A percentile compares a stretch with the other conserved stretches of the same genome.
These are phyloP conservation scores for Cricetomys ansorgei DNA, from an alignment of 2,113 vertebrate genomes.

Conservation along the genomic window DNA sequence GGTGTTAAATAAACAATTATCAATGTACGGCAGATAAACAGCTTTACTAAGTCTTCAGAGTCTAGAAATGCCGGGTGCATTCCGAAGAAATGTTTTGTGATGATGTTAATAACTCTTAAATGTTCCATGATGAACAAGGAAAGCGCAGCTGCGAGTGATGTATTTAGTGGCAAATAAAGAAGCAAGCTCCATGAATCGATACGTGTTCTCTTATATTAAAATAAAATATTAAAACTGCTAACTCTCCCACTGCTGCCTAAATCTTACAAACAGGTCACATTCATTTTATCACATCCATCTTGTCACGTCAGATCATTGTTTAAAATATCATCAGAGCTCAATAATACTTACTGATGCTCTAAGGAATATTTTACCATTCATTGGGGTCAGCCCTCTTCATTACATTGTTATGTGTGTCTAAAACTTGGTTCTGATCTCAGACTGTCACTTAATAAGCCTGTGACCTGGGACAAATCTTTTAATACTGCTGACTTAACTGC, in stretches of 20 bases:
- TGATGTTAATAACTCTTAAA: not conserved
- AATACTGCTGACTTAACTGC: constrained; percentile 29
- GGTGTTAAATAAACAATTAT: not conserved
- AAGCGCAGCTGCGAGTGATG: not conserved
- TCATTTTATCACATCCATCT: not conserved
- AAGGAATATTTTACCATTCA: constrained; percentile 40
- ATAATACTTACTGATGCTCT: not conserved
- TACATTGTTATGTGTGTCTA: not conserved
- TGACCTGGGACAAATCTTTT: constrained; percentile 57
- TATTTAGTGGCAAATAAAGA: not conserved
- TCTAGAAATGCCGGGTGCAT: not conserved
- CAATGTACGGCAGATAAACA: not conserved
- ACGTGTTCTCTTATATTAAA: not conserved
- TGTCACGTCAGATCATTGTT: not conserved
- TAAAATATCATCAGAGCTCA: not conserved
- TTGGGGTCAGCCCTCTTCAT: not conserved
- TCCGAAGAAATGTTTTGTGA: not conserved
- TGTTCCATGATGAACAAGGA: not conserved
- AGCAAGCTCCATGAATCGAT: not conserved
- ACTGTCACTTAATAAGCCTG: constrained; percentile 57
- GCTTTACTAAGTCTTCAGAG: not conserved
- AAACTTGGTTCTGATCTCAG: constrained; percentile 19
- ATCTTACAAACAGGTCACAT: not conserved
- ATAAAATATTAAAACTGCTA: not conserved
- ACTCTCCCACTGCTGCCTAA: not conserved